phyloP scores from a whole-genome alignment of 2,113 vertebrate species.

The Chaetodon trifascialis region DNA sequence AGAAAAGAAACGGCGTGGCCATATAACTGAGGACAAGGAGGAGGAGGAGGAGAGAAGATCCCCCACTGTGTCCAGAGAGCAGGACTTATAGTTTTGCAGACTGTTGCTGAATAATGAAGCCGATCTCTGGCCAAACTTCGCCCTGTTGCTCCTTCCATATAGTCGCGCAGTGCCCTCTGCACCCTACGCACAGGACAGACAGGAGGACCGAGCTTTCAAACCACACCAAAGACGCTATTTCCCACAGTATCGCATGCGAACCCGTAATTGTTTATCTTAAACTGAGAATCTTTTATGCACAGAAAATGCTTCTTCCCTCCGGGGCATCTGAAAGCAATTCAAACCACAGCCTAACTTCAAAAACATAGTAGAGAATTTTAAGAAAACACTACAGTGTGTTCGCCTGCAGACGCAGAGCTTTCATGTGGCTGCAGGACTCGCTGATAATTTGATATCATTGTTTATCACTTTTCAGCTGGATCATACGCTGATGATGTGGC shows the following conservation, averaged over 20 bases:
- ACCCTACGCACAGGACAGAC: constrained; percentile 12
- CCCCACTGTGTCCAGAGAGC: constrained; percentile 53
- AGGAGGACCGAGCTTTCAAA: neutral
- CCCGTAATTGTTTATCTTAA: neutral
- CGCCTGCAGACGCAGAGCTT: neutral
- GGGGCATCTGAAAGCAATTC: constrained; percentile 16
- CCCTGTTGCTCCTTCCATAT: constrained; percentile 18
- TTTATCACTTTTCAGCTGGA: neutral
- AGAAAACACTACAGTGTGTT: neutral
- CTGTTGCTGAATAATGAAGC: constrained; percentile 65
- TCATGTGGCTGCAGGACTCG: neutral
- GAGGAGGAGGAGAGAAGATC: constrained; percentile 48
- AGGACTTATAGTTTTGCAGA: constrained; percentile 39
- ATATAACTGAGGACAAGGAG: constrained; percentile 47
- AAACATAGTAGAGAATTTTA: neutral
- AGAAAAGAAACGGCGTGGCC: constrained; percentile 43
- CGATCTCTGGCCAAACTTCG: constrained; percentile 53
- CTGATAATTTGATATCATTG: neutral
- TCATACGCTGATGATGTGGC: neutral
- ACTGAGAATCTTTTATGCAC: neutral
- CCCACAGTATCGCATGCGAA: neutral
- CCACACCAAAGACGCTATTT: neutral
- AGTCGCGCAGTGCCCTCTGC: constrained; percentile 42
- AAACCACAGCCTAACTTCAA: neutral
- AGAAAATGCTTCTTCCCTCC: neutral